phyloP scores from a whole-genome alignment of 2,888 invertebrate species.

The Chromoteleia sp. region DNA sequence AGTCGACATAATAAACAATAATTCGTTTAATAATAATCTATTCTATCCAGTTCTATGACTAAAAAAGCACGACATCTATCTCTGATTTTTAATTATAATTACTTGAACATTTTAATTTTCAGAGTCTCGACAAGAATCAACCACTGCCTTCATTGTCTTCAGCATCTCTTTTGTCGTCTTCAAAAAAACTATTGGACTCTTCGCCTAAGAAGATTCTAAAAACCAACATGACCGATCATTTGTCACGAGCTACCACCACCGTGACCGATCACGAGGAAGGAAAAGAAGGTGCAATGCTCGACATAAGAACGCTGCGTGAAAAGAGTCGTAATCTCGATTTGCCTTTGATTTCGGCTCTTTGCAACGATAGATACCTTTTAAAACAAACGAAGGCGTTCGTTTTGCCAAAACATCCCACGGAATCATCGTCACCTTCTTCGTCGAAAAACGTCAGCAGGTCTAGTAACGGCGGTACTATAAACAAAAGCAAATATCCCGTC shows the following conservation, averaged over 20 bases:
- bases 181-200: constrained; percentile 61
- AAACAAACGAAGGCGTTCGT: constrained; percentile 95
- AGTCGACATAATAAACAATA: no score
- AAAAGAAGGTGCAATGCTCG: constrained; percentile 86
- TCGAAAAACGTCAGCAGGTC: constrained; percentile 72
- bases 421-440: constrained; percentile 71
- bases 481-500: constrained; percentile 88
- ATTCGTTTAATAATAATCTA: no score
- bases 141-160: constrained; percentile 78
- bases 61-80: no score
- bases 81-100: no score
- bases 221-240: constrained; percentile 7
- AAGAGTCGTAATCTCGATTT: constrained; percentile 95
- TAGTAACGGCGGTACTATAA: constrained; percentile 83
- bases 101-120: constrained; percentile 58
- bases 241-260: constrained; percentile 39
- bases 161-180: constrained; percentile 72
- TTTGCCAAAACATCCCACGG: constrained; percentile 88
- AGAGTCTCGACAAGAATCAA: constrained; percentile 82
- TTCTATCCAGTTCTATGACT: no score
- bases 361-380: constrained; percentile 95
- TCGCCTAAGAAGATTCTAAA: constrained; percentile 42
- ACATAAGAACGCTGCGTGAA: constrained; percentile 93
- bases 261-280: constrained; percentile 64
- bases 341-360: constrained; percentile 96